Conservation (phyloP, 2,113 vertebrate genomes). For the Oreotrochilus melanogaster region DNA sequence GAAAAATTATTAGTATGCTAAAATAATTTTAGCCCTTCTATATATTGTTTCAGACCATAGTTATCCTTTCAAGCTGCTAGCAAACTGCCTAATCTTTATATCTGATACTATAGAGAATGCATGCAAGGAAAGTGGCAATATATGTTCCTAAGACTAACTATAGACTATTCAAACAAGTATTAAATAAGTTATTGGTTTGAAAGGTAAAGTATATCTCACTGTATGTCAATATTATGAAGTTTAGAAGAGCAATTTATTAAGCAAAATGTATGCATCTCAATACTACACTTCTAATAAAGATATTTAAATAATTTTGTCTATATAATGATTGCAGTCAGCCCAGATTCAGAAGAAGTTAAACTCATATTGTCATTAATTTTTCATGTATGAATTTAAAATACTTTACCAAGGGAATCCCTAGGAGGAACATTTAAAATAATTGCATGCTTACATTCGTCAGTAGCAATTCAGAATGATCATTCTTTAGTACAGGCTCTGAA, state of each 20-base stretch:
- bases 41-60: background rate
- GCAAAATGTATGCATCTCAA: background rate
- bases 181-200: background rate
- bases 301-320: slow-evolving; percentile 31
- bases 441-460: slow-evolving; percentile 55
- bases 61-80: background rate
- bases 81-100: background rate
- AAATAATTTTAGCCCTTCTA: background rate
- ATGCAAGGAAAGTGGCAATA: background rate
- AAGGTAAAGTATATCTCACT: background rate
- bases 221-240: background rate
- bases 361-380: slow-evolving; percentile 56
- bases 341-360: slow-evolving; percentile 32
- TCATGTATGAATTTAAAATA: slow-evolving; percentile 72
- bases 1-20: background rate
- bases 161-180: background rate
- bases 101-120: background rate
- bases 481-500: slow-evolving; percentile 24
- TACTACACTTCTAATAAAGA: slow-evolving; percentile 23
- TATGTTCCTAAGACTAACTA: background rate
- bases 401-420: slow-evolving; percentile 62
- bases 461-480: slow-evolving; percentile 3
- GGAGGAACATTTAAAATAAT: slow-evolving; percentile 70
- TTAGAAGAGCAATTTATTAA: background rate
- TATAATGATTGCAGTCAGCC: slow-evolving; percentile 36